Conservation (phyloP, 2,797 vertebrate genomes). For the Graptemys geographica region DNA sequence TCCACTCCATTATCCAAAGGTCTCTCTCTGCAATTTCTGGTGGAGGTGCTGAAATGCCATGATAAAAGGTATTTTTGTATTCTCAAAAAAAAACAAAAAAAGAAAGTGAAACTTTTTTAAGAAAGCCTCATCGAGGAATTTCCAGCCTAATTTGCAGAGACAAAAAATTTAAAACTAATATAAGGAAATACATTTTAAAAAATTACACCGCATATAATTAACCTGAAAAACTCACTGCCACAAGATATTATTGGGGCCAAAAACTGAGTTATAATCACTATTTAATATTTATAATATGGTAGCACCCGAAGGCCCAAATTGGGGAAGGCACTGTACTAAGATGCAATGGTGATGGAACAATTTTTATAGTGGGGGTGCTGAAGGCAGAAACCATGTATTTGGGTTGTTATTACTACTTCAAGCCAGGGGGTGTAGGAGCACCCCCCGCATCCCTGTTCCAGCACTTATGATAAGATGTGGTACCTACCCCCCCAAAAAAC, state of each 20-base stretch:
- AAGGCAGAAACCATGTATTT: no score
- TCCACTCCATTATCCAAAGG: background rate
- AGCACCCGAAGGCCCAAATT: background rate
- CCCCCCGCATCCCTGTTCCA: no score
- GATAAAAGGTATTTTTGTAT: background rate
- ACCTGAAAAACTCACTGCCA: background rate
- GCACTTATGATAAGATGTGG: background rate
- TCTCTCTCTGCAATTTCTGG: background rate
- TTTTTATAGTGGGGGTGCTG: no score
- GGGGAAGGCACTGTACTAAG: background rate
- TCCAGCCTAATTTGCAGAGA: background rate
- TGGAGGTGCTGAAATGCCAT: background rate
- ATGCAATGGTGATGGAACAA: background rate
- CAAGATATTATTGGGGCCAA: background rate
- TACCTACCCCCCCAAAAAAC: fast-evolving
- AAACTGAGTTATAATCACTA: background rate
- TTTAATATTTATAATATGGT: background rate
- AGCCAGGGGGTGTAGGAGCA: no score
- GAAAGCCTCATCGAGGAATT: background rate
- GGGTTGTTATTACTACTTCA: no score
- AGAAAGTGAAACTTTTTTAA: background rate
- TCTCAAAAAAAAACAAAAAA: background rate
- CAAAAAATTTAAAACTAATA: background rate
- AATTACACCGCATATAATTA: background rate
- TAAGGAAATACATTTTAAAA: background rate